A percentile compares a stretch with the other conserved stretches of the same genome.
Conservation (phyloP, 1,140 invertebrate genomes). For the Hypsibius dujardini region DNA sequence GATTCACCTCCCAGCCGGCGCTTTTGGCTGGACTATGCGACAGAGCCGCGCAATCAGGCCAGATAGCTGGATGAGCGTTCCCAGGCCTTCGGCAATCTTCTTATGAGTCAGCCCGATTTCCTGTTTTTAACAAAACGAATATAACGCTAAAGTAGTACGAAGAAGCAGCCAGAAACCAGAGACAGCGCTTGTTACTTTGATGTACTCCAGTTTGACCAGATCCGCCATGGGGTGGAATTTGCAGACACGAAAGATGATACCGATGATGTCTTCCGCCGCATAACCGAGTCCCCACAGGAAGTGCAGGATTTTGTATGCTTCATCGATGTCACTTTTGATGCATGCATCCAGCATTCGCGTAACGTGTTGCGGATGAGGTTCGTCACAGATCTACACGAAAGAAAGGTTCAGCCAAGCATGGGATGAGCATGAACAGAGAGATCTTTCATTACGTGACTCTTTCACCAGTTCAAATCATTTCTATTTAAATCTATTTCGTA, state of each 20-base stretch:
- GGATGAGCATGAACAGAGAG: too few species aligned
- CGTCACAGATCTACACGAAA: constrained; percentile 65
- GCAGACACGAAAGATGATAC: constrained; percentile 77
- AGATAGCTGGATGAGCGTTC: constrained; percentile 69
- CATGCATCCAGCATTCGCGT: constrained; percentile 74
- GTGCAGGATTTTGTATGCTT: constrained; percentile 66
- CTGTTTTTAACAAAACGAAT: constrained; percentile 33
- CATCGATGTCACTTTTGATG: constrained; percentile 53
- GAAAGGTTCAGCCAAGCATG: too few species aligned
- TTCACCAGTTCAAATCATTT: too few species aligned
- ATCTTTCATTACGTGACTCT: too few species aligned
- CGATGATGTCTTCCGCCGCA: constrained; percentile 84
- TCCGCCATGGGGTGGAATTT: constrained; percentile 68
- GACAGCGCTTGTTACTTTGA: constrained; percentile 43
- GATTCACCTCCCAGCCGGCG: too few species aligned
- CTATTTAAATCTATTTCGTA: too few species aligned
- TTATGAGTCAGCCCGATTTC: constrained; percentile 83
- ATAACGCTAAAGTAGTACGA: background rate
- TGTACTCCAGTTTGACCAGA: constrained; percentile 61
- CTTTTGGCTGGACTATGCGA: constrained; percentile 15
- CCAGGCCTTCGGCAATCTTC: constrained; percentile 69
- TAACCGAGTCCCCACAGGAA: constrained; percentile 82
- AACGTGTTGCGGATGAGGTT: constrained; percentile 85
- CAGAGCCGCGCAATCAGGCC: constrained; percentile 68
- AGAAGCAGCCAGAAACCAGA: too few species aligned